These are phyloP conservation scores for Drosophila kuntzei DNA, from an alignment of 2,888 invertebrate species.

Conservation along the genomic window DNA sequence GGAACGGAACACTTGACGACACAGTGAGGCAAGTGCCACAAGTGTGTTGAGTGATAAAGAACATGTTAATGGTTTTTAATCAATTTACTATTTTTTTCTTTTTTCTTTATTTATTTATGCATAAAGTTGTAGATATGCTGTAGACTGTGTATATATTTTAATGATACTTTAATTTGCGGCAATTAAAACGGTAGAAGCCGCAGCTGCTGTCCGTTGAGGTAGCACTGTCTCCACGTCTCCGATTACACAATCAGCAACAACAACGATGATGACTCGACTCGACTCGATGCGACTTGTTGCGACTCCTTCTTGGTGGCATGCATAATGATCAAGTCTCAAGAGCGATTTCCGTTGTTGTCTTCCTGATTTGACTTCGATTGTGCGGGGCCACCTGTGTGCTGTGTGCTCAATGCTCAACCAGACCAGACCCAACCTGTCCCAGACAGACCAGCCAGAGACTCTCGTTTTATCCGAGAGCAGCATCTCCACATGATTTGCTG, in stretches of 20 bases:
- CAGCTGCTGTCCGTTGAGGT: slow-evolving; percentile 5
- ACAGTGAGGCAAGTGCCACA: slow-evolving; percentile 20
- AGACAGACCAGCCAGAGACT: slow-evolving; percentile 22
- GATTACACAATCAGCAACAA: slow-evolving; percentile 63
- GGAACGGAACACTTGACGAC: slow-evolving; percentile 26
- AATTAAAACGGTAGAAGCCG: slow-evolving; percentile 72
- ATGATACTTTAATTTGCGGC: slow-evolving; percentile 74
- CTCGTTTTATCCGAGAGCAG: slow-evolving; percentile 17
- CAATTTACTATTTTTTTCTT: slow-evolving; percentile 68
- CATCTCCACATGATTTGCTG: slow-evolving; percentile 54
- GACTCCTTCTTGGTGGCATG: slow-evolving; percentile 65
- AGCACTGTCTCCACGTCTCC: slow-evolving; percentile 29
- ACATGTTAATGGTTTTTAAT: slow-evolving; percentile 79
- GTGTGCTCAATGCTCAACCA: slow-evolving; percentile 7
- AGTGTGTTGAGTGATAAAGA: slow-evolving; percentile 74
- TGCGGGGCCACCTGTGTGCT: slow-evolving; percentile 56
- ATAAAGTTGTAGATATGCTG: slow-evolving; percentile 34
- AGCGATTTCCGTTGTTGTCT: slow-evolving; percentile 68
- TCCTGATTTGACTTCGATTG: slow-evolving; percentile 63
- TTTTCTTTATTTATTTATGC: slow-evolving; percentile 16
- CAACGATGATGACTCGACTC: slow-evolving; percentile 17
- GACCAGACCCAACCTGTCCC: slow-evolving; percentile 17
- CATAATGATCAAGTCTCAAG: slow-evolving; percentile 67
- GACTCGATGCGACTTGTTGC: slow-evolving; percentile 15
- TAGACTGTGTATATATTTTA: slow-evolving; percentile 61